phyloP scores from a whole-genome alignment of 1,140 invertebrate genomes.

The Penaeus chinensis region DNA sequence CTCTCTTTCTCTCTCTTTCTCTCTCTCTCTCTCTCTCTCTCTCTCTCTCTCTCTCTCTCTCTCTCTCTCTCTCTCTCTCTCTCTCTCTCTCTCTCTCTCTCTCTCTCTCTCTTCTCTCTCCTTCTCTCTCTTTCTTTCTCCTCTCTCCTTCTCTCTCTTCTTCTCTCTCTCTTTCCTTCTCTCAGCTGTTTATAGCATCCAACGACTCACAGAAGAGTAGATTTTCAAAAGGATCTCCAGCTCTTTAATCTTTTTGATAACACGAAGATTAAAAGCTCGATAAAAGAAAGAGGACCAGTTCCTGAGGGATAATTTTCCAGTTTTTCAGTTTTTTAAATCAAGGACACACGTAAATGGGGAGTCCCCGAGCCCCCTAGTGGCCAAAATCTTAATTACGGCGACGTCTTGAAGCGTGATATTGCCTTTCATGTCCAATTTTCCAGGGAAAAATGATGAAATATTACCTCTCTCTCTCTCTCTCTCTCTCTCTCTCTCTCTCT shows the following conservation, averaged over 20 bases:
- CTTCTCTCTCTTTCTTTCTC: too few relatives aligned
- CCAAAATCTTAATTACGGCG: constrained; percentile 44
- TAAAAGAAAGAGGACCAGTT: constrained; percentile 5
- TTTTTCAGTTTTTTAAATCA: constrained; percentile 33
- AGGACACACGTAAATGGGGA: constrained; percentile 34
- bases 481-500: constrained; percentile 17
- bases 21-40: too few relatives aligned
- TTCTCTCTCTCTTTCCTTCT: too few relatives aligned
- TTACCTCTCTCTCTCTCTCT: constrained; percentile 31
- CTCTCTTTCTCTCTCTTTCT: too few relatives aligned
- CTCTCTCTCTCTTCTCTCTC: too few relatives aligned
- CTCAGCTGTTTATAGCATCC: background rate
- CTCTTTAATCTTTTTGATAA: constrained; percentile 23
- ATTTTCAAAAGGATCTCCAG: constrained; percentile 6
- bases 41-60: too few relatives aligned
- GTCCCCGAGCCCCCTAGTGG: background rate
- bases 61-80: too few relatives aligned
- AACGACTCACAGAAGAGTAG: background rate
- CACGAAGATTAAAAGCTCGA: constrained; percentile 14
- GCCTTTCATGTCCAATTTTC: constrained; percentile 48
- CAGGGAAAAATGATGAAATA: constrained; percentile 46
- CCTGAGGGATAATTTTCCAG: background rate
- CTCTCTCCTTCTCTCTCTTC: background rate
- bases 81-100: too few relatives aligned
- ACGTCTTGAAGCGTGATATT: constrained; percentile 48